These are phyloP conservation scores for Vulpes lagopus DNA, from an alignment of 2,113 vertebrate species.

Conservation along the genomic window DNA sequence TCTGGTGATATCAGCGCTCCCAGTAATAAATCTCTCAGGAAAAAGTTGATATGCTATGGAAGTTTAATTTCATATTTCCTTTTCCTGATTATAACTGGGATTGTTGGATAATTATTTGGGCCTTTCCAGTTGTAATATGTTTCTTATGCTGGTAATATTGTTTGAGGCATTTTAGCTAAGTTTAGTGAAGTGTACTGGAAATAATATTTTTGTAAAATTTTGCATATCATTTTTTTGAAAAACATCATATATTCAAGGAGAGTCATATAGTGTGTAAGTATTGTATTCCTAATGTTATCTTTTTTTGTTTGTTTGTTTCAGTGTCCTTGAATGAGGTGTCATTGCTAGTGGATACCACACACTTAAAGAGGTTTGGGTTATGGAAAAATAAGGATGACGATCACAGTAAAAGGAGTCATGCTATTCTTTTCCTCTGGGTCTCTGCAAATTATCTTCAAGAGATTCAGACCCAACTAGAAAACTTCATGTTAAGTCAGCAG, in stretches of 20 bases:
- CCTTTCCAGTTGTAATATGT: slow-evolving; percentile 44
- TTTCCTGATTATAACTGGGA: slow-evolving; percentile 39
- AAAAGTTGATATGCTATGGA: neutral
- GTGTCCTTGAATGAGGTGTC: slow-evolving; percentile 84
- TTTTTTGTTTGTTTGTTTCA: slow-evolving; percentile 76
- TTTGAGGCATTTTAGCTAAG: slow-evolving; percentile 26
- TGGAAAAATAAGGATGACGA: slow-evolving; percentile 83
- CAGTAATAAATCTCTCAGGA: neutral
- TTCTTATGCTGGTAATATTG: slow-evolving; percentile 10
- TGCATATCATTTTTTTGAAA: slow-evolving; percentile 18
- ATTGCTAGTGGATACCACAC: slow-evolving; percentile 86
- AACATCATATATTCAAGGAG: neutral
- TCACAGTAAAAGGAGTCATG: slow-evolving; percentile 69
- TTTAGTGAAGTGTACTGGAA: slow-evolving; percentile 11
- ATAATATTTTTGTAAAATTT: slow-evolving; percentile 45
- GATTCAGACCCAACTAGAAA: slow-evolving; percentile 84
- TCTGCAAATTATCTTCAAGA: slow-evolving; percentile 87
- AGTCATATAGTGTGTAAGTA: neutral
- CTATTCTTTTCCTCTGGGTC: slow-evolving; percentile 90
- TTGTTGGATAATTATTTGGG: slow-evolving; percentile 26
- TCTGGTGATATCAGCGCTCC: neutral
- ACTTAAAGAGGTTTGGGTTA: slow-evolving; percentile 88
- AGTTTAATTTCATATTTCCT: slow-evolving; percentile 32
- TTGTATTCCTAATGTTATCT: neutral
- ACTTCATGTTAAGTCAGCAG: slow-evolving; percentile 77